These are phyloP conservation scores for Sesia apiformis DNA, from an alignment of 2,888 invertebrate species.

Conservation along the genomic window DNA sequence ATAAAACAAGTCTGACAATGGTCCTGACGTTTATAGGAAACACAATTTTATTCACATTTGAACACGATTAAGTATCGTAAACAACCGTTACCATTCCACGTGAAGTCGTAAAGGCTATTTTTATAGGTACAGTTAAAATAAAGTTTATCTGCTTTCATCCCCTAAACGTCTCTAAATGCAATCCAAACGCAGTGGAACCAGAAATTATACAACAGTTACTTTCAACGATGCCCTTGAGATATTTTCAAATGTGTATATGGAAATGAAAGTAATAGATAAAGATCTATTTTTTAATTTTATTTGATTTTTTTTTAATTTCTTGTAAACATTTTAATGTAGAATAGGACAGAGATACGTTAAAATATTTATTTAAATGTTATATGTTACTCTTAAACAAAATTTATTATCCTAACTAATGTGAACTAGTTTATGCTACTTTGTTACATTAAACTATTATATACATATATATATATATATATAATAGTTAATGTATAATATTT, in stretches of 20 bases:
- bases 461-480: too few relatives aligned
- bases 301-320: not conserved
- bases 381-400: too few relatives aligned
- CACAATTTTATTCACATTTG: not conserved
- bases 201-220: constrained; percentile 68
- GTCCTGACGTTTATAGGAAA: too few relatives aligned
- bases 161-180: constrained; percentile 59
- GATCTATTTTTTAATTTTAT: not conserved
- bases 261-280: constrained; percentile 12
- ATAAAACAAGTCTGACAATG: too few relatives aligned
- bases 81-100: constrained; percentile 65
- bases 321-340: not conserved
- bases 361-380: too few relatives aligned
- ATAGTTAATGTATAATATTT: too few relatives aligned
- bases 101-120: constrained; percentile 70
- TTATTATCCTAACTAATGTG: too few relatives aligned
- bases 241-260: constrained; percentile 43
- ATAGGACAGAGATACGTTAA: too few relatives aligned
- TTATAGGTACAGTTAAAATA: constrained; percentile 69
- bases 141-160: constrained; percentile 67
- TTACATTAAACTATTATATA: too few relatives aligned
- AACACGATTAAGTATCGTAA: constrained; percentile 29
- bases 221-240: constrained; percentile 70
- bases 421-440: too few relatives aligned
- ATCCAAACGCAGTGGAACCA: constrained; percentile 63